Conservation (phyloP, 2,113 vertebrate genomes). For the Xiphias gladius region DNA sequence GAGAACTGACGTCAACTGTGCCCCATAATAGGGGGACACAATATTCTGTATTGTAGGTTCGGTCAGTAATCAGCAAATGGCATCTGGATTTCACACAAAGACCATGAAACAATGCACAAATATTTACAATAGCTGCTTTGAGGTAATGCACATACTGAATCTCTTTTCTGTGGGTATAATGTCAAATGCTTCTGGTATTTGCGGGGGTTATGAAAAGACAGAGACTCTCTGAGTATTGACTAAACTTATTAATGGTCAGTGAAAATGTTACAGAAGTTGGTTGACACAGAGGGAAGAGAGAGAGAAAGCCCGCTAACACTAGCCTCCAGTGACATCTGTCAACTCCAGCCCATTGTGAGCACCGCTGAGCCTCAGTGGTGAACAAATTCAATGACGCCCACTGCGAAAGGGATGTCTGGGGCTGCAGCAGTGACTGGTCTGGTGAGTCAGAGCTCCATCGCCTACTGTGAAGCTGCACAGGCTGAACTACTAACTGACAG, state of each 20-base stretch:
- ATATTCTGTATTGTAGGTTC: constrained; percentile 45
- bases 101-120: constrained; percentile 47
- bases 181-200: constrained; percentile 62
- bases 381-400: constrained; percentile 61
- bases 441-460: constrained; percentile 49
- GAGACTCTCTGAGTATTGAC: constrained; percentile 34
- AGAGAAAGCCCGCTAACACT: constrained; percentile 38
- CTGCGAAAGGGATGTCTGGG: constrained; percentile 47
- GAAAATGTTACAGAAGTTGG: constrained; percentile 58
- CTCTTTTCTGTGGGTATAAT: constrained; percentile 37
- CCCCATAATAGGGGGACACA: constrained; percentile 35
- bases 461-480: constrained; percentile 24
- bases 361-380: constrained; percentile 20
- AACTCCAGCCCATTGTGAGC: constrained; percentile 69
- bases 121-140: constrained; percentile 65
- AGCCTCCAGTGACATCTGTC: constrained; percentile 68
- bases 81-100: constrained; percentile 50
- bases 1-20: constrained; percentile 45
- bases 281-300: constrained; percentile 33
- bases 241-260: constrained; percentile 55
- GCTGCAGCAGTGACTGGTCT: constrained; percentile 25
- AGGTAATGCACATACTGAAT: constrained; percentile 42
- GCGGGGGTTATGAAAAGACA: constrained; percentile 50
- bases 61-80: constrained; percentile 36
- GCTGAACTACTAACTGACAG: constrained; percentile 25